Evolutionary conservation across 2,797 vertebrate genomes (phyloP).

Genomic region (Melanotaenia pygmaea): DNA sequence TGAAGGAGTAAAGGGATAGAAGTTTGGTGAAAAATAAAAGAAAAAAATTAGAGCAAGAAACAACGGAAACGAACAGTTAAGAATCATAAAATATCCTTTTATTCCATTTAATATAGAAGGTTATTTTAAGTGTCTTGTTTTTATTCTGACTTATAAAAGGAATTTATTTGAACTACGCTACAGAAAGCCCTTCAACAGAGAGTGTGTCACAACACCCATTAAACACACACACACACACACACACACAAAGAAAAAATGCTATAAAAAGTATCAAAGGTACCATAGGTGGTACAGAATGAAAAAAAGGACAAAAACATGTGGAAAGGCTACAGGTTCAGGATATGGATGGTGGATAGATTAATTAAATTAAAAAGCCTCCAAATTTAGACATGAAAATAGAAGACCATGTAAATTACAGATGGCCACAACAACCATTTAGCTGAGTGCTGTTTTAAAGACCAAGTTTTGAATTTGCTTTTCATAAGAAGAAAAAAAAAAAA

Average conservation of each 20-base stretch:
- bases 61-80: background rate
- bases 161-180: background rate
- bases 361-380: background rate
- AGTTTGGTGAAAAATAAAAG: slow-evolving; percentile 7
- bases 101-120: background rate
- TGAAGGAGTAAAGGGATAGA: slow-evolving; percentile 7
- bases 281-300: background rate
- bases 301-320: background rate
- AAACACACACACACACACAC: too few relatives aligned
- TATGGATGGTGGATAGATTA: background rate
- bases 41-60: background rate
- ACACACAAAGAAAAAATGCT: too few relatives aligned
- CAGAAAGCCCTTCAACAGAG: background rate
- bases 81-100: background rate
- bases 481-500: too few relatives aligned
- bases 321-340: background rate
- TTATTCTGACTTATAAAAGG: background rate
- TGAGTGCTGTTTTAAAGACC: too few relatives aligned
- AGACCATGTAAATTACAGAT: too few relatives aligned
- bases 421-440: too few relatives aligned
- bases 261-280: too few relatives aligned
- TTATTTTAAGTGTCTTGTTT: background rate
- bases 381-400: background rate
- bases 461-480: too few relatives aligned
- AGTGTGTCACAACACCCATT: background rate